Conservation (phyloP, 1,140 invertebrate species). For the Teleogryllus occipitalis region DNA sequence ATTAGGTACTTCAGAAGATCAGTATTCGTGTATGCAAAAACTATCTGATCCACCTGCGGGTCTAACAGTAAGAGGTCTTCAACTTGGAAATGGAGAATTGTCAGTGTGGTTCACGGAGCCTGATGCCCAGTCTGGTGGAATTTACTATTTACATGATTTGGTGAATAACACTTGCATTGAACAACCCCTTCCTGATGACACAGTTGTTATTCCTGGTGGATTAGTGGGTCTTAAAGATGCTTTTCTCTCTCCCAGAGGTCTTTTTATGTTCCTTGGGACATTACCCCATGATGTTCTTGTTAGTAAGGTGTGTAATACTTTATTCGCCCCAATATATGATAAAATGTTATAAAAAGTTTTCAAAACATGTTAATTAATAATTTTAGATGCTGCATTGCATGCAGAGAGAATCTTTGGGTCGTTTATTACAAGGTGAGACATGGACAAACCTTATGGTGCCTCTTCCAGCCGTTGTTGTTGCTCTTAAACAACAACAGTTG, state of each 20-base stretch:
- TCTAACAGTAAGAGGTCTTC: background rate
- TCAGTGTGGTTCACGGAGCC: background rate
- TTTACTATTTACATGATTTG: background rate
- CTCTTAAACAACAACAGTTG: slow-evolving; percentile 11
- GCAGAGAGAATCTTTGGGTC: slow-evolving; percentile 11
- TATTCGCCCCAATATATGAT: background rate
- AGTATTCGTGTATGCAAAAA: background rate
- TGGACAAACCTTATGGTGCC: slow-evolving; percentile 15
- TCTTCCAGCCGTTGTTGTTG: slow-evolving; percentile 8
- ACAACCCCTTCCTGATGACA: background rate
- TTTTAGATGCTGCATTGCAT: slow-evolving; percentile 17
- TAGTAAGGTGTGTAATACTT: background rate
- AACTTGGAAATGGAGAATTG: background rate
- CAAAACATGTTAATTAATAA: background rate
- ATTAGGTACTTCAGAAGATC: background rate
- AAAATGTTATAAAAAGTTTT: background rate
- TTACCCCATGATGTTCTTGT: background rate
- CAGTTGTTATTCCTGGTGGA: background rate
- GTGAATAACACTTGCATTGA: background rate
- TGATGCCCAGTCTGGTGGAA: background rate
- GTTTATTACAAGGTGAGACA: slow-evolving; percentile 9
- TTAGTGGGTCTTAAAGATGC: background rate
- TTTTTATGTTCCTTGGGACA: background rate
- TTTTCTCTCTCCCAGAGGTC: background rate
- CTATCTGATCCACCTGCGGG: background rate